phyloP scores from a whole-genome alignment of 30 jellyfish, hydroid and myxozoan genomes.

The Catostylus mosaicus region DNA sequence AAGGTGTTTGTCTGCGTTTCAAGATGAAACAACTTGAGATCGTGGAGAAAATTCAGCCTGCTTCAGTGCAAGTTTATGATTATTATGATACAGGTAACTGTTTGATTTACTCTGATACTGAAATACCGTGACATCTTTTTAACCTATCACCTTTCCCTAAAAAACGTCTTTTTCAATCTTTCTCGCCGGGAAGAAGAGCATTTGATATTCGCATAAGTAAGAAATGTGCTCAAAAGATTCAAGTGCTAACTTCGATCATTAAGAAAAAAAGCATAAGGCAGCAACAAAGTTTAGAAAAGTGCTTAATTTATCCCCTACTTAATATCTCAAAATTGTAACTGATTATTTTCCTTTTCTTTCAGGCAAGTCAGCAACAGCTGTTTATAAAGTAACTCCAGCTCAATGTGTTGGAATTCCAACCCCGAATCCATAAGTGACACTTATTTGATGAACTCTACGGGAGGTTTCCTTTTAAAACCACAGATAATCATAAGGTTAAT shows the following conservation, averaged over 20 bases:
- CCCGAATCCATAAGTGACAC: background rate
- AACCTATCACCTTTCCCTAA: background rate
- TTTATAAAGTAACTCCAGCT: slow-evolving; percentile 37
- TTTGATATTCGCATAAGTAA: background rate
- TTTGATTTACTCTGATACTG: background rate
- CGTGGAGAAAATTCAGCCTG: slow-evolving; percentile 71
- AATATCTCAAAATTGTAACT: background rate
- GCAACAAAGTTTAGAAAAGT: background rate
- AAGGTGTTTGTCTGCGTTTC: slow-evolving; percentile 65
- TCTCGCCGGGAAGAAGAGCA: background rate
- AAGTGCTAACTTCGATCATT: background rate
- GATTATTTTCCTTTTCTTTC: background rate
- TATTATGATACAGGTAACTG: slow-evolving; percentile 81
- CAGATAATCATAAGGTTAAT: too few species aligned
- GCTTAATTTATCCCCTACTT: background rate
- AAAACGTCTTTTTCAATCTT: background rate
- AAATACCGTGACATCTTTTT: background rate
- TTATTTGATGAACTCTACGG: too few species aligned
- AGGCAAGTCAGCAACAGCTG: slow-evolving; percentile 42
- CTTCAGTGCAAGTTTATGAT: slow-evolving; percentile 74
- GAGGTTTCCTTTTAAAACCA: too few species aligned
- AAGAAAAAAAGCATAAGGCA: background rate
- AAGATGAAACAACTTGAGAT: slow-evolving; percentile 50
- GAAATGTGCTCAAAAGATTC: background rate
- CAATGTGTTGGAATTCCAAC: slow-evolving; percentile 35